Conservation (phyloP, 2,797 vertebrate genomes). For the Prunella strophiata region DNA sequence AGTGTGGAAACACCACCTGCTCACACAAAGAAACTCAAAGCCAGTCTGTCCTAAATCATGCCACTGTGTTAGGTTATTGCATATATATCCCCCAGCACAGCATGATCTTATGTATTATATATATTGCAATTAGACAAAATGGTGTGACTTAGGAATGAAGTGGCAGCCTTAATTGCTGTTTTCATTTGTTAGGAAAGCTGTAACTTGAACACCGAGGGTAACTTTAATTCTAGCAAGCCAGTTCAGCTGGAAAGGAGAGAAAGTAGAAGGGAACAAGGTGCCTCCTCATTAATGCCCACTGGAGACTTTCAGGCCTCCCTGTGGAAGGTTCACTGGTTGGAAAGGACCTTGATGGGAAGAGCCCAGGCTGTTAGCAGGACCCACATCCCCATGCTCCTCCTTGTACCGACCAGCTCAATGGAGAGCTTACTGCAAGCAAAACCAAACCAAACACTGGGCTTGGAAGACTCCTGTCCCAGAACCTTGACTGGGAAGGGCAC, state of each 20-base stretch:
- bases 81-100: constrained; percentile 68
- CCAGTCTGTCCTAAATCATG: constrained; percentile 73
- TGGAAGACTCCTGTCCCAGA: background rate
- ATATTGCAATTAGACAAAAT: constrained; percentile 60
- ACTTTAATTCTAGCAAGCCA: constrained; percentile 33
- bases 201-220: constrained; percentile 43
- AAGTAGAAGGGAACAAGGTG: background rate
- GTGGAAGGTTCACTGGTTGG: background rate
- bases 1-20: constrained; percentile 72
- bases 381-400: background rate
- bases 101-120: constrained; percentile 65
- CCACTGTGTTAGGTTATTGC: constrained; percentile 73
- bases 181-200: constrained; percentile 35
- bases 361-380: fast-evolving
- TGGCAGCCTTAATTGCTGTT: constrained; percentile 54
- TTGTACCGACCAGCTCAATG: fast-evolving
- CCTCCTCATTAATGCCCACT: background rate
- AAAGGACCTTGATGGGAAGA: fast-evolving
- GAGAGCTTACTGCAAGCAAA: background rate
- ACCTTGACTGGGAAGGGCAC: background rate
- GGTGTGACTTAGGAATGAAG: constrained; percentile 60
- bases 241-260: background rate
- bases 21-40: constrained; percentile 72
- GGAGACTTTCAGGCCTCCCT: background rate
- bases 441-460: background rate